Percentiles rank a stretch among this genome's conserved stretches.
phyloP scores from a whole-genome alignment of 2,113 vertebrate species.

The Pipra filicauda region DNA sequence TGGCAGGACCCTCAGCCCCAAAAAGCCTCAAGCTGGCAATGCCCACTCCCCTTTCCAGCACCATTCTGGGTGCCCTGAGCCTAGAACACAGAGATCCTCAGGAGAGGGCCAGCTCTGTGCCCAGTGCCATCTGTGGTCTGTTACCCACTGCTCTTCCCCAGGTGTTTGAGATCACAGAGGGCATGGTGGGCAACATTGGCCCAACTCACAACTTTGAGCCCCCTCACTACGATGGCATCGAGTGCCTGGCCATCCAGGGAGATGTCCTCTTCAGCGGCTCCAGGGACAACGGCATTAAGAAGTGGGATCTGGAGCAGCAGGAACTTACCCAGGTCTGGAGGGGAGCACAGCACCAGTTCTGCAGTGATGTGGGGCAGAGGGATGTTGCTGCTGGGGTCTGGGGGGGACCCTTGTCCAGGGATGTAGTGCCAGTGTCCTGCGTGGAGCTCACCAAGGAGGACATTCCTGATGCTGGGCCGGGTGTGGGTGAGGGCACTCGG shows the following conservation, averaged over 20 bases:
- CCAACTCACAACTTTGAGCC: conserved; percentile 97
- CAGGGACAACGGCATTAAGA: conserved; percentile 95
- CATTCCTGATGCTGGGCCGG: neutral
- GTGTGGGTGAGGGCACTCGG: neutral
- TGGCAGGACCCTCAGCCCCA: neutral
- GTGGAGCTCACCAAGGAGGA: neutral
- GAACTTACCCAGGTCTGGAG: conserved; percentile 88
- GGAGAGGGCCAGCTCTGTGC: neutral
- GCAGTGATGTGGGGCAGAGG: neutral
- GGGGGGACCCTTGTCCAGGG: neutral
- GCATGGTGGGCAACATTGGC: conserved; percentile 83
- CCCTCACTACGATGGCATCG: conserved; percentile 95
- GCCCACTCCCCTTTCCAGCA: neutral
- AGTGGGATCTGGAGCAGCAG: conserved; percentile 95
- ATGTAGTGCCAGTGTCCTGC: neutral
- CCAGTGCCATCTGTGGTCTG: neutral
- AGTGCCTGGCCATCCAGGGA: conserved; percentile 90
- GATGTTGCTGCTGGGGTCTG: neutral
- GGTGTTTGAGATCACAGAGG: conserved; percentile 91
- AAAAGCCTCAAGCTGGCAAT: neutral
- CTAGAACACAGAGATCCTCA: neutral
- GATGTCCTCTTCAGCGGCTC: conserved; percentile 93
- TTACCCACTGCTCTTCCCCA: conserved; percentile 21
- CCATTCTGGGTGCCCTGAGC: neutral
- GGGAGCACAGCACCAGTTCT: neutral